Evolutionary conservation across 2,113 vertebrate species (phyloP).

Genomic region (Nycticebus coucang): DNA sequence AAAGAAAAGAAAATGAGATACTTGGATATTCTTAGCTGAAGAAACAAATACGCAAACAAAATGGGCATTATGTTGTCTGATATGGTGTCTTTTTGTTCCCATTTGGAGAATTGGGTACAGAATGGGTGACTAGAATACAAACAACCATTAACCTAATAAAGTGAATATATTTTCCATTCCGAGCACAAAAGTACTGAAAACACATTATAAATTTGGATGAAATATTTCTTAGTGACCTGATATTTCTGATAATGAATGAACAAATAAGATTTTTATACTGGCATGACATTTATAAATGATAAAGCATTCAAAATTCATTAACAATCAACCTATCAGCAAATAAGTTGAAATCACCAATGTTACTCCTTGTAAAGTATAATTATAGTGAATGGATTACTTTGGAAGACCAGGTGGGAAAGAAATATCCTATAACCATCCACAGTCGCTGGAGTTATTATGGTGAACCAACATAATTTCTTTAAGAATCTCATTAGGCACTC

Average conservation of each 20-base stretch:
- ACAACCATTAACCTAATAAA: conserved; percentile 44
- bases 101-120: neutral
- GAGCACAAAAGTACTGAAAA: conserved; percentile 23
- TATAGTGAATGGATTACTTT: conserved; percentile 60
- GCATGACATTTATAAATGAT: conserved; percentile 48
- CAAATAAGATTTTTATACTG: conserved; percentile 55
- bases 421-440: neutral
- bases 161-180: neutral
- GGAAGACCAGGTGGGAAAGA: conserved; percentile 54
- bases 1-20: conserved; percentile 63
- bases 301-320: conserved; percentile 37
- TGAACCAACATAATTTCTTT: neutral
- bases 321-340: conserved; percentile 27
- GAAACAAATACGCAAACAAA: conserved; percentile 37
- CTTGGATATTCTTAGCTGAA: conserved; percentile 10
- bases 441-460: neutral
- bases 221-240: neutral
- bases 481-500: neutral
- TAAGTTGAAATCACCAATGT: conserved; percentile 39
- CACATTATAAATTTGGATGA: conserved; percentile 19
- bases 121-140: neutral
- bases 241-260: conserved; percentile 47
- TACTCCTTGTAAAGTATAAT: conserved; percentile 59
- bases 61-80: neutral
- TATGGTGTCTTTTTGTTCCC: neutral